Evolutionary conservation across 2,797 vertebrate species (phyloP), one percentile per base, ranked within the genome.

Genomic region (Bradypodion pumilum): DNA sequence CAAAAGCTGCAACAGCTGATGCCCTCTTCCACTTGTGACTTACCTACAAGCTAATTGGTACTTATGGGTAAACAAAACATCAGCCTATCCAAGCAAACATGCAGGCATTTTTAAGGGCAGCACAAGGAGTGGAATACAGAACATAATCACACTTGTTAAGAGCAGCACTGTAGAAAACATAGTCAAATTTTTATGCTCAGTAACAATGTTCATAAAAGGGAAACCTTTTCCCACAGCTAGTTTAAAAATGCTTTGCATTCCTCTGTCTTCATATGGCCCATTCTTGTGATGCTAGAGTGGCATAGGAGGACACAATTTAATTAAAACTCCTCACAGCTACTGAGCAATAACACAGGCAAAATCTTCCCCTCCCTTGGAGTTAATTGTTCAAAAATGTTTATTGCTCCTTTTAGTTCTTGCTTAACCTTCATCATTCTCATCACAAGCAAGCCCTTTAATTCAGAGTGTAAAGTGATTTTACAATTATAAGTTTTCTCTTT

Each of bases 311-410:
- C 78, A 29, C 35, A 85, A 83, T 72, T 88, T 89, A 90, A 85
- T 91, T 86, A 85, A 88, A 89, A 66, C 25, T 76, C 70, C 78
- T 87, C 19, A 85, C 74, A 42, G 79, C 72, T 49, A 77, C 68
- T 46, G 77, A n/a, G 44, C 75, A 88, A 21, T 74, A 75, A 60
- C 37, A 66, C 52, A 86, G 68, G 72, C 52, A 79, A 72, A 76
- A 76, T 32, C 49, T 56, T 25, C 35, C n/a, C 49, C 77, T 85
- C 56, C 81, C 63, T 74, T 74, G 10, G 5, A 0, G 0, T 19
- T 84, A 80, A 74, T 7, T 81, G 29, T 44, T 88, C 37, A 62
- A 62, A 78, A 59, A 79, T 6, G 65, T 86, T 80, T 40, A 87
- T 80, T 65, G n/a, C 72, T 80, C 80, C 35, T 78, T 86, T 35